These are phyloP conservation scores for Aleadryas rufinucha DNA, from an alignment of 2,113 vertebrate genomes.

Conservation along the genomic window DNA sequence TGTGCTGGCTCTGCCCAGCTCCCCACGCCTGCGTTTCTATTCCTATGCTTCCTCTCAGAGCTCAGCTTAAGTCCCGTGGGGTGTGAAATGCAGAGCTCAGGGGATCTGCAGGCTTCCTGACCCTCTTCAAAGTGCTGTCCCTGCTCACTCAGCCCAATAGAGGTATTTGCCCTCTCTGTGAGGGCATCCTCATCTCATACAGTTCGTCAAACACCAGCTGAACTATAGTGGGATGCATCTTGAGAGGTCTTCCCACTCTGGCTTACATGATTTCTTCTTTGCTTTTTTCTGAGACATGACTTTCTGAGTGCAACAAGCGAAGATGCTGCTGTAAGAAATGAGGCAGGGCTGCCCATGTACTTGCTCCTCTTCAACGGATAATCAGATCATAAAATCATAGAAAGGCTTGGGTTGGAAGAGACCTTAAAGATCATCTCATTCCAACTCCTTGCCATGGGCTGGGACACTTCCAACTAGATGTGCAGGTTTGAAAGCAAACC, in stretches of 20 bases:
- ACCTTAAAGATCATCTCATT: background rate
- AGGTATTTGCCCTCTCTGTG: background rate
- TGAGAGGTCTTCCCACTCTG: background rate
- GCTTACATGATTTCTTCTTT: background rate
- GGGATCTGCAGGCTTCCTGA: background rate
- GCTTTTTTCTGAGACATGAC: background rate
- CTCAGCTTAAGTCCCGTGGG: background rate
- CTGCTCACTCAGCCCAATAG: background rate
- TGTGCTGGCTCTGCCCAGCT: background rate
- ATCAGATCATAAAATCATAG: fast-evolving
- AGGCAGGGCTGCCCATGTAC: background rate
- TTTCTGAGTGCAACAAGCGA: background rate
- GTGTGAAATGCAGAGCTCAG: background rate
- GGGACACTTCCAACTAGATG: background rate
- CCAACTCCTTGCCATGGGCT: background rate
- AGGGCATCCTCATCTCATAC: background rate
- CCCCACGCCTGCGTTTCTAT: fast-evolving
- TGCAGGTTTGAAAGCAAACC: too few species aligned
- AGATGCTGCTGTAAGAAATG: background rate
- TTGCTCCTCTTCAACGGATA: background rate
- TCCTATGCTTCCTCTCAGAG: background rate
- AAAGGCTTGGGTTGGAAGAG: background rate
- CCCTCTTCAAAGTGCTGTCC: background rate
- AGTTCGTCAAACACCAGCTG: background rate
- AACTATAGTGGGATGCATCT: background rate